These are phyloP conservation scores for Drosophila picticornis DNA, from an alignment of 2,888 invertebrate genomes.

Conservation along the genomic window DNA sequence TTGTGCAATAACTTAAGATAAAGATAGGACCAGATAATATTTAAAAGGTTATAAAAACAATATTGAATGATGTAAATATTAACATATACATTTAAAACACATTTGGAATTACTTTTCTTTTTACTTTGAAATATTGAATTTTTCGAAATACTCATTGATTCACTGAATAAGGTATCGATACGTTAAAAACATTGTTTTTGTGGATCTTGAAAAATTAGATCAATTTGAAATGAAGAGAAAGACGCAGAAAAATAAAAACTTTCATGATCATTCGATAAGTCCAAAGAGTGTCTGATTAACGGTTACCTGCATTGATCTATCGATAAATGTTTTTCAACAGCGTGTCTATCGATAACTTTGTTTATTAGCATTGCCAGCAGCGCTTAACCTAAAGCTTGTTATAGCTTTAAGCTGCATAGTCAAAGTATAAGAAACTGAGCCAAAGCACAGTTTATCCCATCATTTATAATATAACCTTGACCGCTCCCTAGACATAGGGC, in stretches of 20 bases:
- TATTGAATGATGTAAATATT: not conserved
- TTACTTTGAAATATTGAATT: not conserved
- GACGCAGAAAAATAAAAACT: not conserved
- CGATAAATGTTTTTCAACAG: not conserved
- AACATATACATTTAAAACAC: not conserved
- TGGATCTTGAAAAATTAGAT: not conserved
- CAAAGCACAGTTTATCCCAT: conserved; percentile 39
- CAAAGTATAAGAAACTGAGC: conserved; percentile 10
- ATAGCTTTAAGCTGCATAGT: conserved; percentile 9
- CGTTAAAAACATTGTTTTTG: not conserved
- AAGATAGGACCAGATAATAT: not conserved
- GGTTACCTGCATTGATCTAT: not conserved
- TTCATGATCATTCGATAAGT: not conserved
- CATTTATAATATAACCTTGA: conserved; percentile 37
- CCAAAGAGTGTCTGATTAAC: not conserved
- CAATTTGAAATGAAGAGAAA: not conserved
- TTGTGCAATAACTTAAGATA: not conserved
- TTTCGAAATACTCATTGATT: not conserved
- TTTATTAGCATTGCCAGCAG: not conserved
- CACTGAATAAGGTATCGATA: not conserved
- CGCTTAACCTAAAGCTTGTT: not conserved
- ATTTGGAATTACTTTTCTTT: not conserved
- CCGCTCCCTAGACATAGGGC: conserved; percentile 46
- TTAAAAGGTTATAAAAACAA: not conserved
- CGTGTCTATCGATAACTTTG: not conserved